Evolutionary conservation across 2,797 vertebrate genomes (phyloP).

Genomic region (Glyptemys insculpta): DNA sequence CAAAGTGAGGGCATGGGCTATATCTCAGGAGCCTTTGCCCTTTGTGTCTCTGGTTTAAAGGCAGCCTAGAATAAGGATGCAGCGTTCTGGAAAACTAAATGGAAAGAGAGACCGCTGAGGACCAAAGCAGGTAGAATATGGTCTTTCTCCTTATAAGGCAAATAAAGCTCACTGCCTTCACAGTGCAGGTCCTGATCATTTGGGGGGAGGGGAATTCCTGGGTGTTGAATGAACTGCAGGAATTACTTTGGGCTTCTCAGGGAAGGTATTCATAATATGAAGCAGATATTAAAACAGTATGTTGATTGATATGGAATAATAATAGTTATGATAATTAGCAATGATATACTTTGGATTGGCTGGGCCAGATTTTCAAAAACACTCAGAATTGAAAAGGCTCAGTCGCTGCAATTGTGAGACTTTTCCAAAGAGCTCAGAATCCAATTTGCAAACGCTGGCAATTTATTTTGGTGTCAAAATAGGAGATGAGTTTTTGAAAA

Average conservation of each 20-base stretch:
- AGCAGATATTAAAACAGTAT: accelerated
- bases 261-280: not conserved
- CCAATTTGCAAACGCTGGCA: not conserved
- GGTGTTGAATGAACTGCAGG: not conserved
- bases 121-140: not conserved
- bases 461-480: not conserved
- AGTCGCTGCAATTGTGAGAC: not conserved
- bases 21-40: not conserved
- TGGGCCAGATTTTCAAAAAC: not conserved
- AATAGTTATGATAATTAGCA: accelerated
- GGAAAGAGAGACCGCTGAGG: not conserved
- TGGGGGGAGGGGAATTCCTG: not conserved
- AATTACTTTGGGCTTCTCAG: not conserved
- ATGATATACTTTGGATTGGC: not conserved
- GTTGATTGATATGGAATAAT: not conserved
- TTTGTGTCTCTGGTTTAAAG: not conserved
- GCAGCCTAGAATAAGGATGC: not conserved
- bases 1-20: too few species aligned
- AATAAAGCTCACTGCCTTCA: not conserved
- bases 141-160: not conserved
- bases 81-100: not conserved
- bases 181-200: not conserved
- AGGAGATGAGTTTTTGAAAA: not conserved
- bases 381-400: not conserved
- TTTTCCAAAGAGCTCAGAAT: not conserved